Evolutionary conservation across 2,113 vertebrate species (phyloP).

Genomic region (Gambusia holbrooki): DNA sequence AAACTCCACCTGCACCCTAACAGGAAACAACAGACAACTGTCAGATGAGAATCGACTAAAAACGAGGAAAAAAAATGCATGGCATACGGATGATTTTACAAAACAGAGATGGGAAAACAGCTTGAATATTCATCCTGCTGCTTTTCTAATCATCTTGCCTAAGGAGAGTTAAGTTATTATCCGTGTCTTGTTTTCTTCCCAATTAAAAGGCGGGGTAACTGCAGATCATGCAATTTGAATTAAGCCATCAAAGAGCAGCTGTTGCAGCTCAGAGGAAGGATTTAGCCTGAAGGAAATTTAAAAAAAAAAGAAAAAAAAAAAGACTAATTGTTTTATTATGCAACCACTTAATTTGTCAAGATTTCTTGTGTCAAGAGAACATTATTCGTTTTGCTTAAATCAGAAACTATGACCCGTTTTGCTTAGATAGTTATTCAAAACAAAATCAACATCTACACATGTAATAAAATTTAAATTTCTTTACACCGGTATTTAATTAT

Average conservation of each 20-base stretch:
- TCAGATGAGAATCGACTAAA: slow-evolving; percentile 3
- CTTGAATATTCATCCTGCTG: slow-evolving; percentile 41
- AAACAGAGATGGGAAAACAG: not conserved
- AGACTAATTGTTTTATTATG: not conserved
- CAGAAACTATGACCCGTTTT: not conserved
- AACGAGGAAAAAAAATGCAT: not conserved
- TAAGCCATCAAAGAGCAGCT: slow-evolving; percentile 9
- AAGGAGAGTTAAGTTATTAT: slow-evolving; percentile 41
- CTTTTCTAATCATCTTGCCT: slow-evolving; percentile 38
- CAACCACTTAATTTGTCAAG: not conserved
- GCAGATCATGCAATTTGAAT: not conserved
- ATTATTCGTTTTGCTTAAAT: not conserved
- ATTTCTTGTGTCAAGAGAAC: not conserved
- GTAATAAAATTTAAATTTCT: not conserved
- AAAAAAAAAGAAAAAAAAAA: not conserved
- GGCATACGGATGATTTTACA: not conserved
- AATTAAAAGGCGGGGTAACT: slow-evolving; percentile 14
- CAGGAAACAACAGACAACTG: slow-evolving; percentile 13
- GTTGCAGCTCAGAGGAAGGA: not conserved
- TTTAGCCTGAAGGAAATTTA: not conserved
- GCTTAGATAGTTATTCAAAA: not conserved
- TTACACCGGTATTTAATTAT: too few relatives aligned
- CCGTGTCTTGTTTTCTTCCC: slow-evolving; percentile 29
- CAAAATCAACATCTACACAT: not conserved
- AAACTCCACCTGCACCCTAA: slow-evolving; percentile 85